Percentiles rank a stretch among this genome's conserved stretches.
Conservation (phyloP, 2,797 vertebrate species). For the Melanogrammus aeglefinus region DNA sequence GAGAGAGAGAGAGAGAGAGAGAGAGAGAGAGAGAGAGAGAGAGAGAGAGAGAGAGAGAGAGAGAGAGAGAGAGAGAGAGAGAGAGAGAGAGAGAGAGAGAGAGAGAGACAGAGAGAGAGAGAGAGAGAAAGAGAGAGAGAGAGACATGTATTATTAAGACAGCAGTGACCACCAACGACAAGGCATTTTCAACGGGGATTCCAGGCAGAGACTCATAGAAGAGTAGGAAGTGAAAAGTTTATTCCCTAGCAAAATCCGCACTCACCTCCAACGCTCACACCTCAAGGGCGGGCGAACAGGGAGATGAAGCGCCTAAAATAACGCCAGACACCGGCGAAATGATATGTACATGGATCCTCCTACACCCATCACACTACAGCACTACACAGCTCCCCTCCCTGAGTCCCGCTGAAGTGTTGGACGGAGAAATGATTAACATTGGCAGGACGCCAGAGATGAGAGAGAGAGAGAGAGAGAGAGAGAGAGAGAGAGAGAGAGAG, state of each 20-base stretch:
- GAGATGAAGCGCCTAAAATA: not conserved
- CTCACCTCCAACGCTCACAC: not conserved
- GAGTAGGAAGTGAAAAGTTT: not conserved
- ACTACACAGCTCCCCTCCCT: not conserved
- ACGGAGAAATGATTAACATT: not conserved
- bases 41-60: not conserved
- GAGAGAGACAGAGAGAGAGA: not conserved
- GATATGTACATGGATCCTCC: too few species aligned
- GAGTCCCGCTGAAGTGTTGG: not conserved
- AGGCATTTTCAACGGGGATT: not conserved
- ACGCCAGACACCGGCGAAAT: not conserved
- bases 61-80: not conserved
- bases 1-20: not conserved
- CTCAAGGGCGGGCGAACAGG: not conserved
- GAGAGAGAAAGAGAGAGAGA: not conserved
- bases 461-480: too few species aligned
- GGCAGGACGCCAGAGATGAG: too few species aligned
- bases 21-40: not conserved
- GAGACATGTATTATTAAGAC: not conserved
- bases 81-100: not conserved
- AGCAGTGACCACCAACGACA: not conserved
- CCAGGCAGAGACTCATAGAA: not conserved
- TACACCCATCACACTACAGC: not conserved
- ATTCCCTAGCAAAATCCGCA: too few species aligned
- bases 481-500: too few species aligned